Percentiles rank a stretch among this genome's conserved stretches.
These are phyloP conservation scores for Arizona elegans DNA, from an alignment of 2,113 vertebrate genomes.

Conservation along the genomic window DNA sequence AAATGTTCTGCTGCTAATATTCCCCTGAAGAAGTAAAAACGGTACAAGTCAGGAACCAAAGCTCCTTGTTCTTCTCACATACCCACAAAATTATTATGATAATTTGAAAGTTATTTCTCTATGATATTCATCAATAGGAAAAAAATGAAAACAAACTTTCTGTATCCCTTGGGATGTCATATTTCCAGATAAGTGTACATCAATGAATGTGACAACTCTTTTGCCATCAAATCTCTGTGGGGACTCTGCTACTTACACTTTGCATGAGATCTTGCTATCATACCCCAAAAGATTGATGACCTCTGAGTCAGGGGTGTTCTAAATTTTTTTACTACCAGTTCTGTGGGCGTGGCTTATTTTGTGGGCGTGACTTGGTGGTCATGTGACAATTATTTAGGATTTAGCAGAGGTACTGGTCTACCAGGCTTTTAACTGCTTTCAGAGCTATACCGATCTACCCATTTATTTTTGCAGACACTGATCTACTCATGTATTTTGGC, in stretches of 20 bases:
- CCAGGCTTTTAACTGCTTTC: too few species aligned
- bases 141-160: neutral
- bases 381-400: too few species aligned
- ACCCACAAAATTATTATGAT: neutral
- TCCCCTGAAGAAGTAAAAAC: neutral
- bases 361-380: too few species aligned
- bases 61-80: neutral
- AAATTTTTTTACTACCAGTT: too few species aligned
- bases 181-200: neutral
- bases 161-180: neutral
- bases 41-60: neutral
- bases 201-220: neutral
- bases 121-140: neutral
- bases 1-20: neutral
- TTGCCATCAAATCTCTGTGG: neutral
- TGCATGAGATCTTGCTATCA: neutral
- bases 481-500: too few species aligned
- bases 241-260: neutral
- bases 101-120: neutral
- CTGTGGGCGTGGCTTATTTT: too few species aligned
- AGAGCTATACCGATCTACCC: too few species aligned
- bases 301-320: neutral
- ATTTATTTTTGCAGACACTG: too few species aligned
- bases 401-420: too few species aligned
- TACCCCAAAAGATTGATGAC: neutral